Base-by-base conservation (phyloP, 2,888 invertebrate genomes). In the Leptothorax acervorum region DNA sequence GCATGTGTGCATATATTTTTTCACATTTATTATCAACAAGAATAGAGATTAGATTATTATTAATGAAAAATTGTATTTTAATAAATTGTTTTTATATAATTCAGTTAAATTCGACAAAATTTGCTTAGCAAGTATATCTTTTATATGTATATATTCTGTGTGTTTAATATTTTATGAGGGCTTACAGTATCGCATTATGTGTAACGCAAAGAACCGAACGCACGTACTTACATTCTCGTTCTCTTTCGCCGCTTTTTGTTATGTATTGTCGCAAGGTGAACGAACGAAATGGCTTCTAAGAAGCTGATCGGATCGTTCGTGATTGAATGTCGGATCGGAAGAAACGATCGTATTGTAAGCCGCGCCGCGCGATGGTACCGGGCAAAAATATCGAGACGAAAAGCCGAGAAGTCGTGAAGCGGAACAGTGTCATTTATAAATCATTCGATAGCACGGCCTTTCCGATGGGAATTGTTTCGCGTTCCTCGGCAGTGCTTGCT, bases 291-390 rank as follows among this genome's bases (percentile, higher is more conserved):
- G 60, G 28, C 31, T 84, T 83, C 63, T 75, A 68, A 73, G 70
- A 63, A 85, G 23, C 31, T 74, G 79, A 81, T 85, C 65, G 81
- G 71, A 60, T 76, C 57, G 79, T 39, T 65, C 70, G 74, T 75
- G 85, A 85, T 85, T 81, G 79, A 75, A 68, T 68, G 60, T 60
- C 83, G 35, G 60, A 51, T 75, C 35, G 74, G 39, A 79, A 79
- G 57, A 79, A 78, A 73, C 66, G 68, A 62, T 55, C 23, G 63
- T 73, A 73, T 73, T 75, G 63, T 55, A 28, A 62, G 31, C 9
- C 48, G 42, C 28, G 57, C 57, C 35, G 68, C 57, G 53, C 60
- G 35, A 79, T 79, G 35, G 42, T 55, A 68, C 53, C n/a, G 68
- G 11, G 51, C 39, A 82, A 60, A 85, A 83, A 83, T 78, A 65